These are phyloP conservation scores for Nipponia nippon DNA, from an alignment of 2,113 vertebrate species.

Conservation along the genomic window DNA sequence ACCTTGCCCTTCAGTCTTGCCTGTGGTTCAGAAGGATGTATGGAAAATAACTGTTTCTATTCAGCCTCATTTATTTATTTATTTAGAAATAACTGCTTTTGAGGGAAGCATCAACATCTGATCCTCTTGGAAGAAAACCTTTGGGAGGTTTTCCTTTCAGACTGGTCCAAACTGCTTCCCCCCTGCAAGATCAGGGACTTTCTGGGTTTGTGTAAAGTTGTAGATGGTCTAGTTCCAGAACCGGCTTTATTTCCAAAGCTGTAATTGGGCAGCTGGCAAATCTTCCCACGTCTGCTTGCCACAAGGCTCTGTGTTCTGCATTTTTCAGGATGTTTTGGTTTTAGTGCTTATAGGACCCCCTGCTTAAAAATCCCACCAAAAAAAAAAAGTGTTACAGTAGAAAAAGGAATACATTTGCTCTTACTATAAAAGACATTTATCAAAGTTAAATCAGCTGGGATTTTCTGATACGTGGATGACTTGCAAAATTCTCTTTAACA, in stretches of 20 bases:
- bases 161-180: neutral
- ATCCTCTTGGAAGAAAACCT: neutral
- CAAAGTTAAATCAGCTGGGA: neutral
- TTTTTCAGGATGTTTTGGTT: neutral
- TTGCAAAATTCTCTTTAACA: neutral
- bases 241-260: neutral
- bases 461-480: neutral
- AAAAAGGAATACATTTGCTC: neutral
- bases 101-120: neutral
- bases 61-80: neutral
- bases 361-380: neutral
- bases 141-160: neutral
- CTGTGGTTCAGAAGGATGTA: neutral
- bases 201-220: neutral
- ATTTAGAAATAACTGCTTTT: neutral
- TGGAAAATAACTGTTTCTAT: neutral
- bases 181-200: neutral
- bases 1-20: neutral
- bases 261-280: neutral
- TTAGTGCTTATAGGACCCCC: neutral
- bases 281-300: neutral
- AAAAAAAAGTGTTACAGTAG: neutral
- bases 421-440: neutral
- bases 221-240: neutral
- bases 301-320: neutral